A percentile compares a stretch with the other conserved stretches of the same genome.
Conservation (phyloP, 1,140 invertebrate genomes). For the fruit fly (Drosophila melanogaster) region DNA sequence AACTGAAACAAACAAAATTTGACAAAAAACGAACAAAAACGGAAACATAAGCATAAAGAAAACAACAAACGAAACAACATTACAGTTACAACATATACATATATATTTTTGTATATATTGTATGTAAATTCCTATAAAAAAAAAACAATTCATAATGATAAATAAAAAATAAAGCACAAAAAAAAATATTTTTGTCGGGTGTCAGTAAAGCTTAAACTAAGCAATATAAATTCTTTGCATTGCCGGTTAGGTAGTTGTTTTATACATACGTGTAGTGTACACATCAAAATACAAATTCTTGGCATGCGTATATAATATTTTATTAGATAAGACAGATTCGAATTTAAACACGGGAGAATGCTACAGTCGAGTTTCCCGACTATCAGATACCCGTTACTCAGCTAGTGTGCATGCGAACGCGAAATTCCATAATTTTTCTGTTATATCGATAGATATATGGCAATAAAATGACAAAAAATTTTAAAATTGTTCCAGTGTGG, state of each 20-base stretch:
- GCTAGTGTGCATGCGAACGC: too few species aligned
- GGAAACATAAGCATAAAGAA: constrained; percentile 57
- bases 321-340: not conserved
- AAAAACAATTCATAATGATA: not conserved
- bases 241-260: not conserved
- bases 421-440: too few species aligned
- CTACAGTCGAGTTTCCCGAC: too few species aligned
- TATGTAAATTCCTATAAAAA: not conserved
- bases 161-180: not conserved
- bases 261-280: not conserved
- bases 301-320: not conserved
- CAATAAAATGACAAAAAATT: too few species aligned
- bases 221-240: not conserved
- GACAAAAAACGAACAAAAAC: constrained; percentile 83
- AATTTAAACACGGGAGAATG: not conserved
- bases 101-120: constrained; percentile 9
- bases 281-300: not conserved
- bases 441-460: too few species aligned
- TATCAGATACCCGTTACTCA: too few species aligned
- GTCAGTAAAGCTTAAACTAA: not conserved
- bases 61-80: constrained; percentile 55
- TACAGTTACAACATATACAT: constrained; percentile 35
- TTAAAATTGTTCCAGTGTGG: too few species aligned
- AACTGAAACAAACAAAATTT: constrained; percentile 95
- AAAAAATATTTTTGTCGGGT: not conserved